These are phyloP conservation scores for Mizuhopecten yessoensis DNA, from an alignment of 1,140 invertebrate species.

Conservation along the genomic window DNA sequence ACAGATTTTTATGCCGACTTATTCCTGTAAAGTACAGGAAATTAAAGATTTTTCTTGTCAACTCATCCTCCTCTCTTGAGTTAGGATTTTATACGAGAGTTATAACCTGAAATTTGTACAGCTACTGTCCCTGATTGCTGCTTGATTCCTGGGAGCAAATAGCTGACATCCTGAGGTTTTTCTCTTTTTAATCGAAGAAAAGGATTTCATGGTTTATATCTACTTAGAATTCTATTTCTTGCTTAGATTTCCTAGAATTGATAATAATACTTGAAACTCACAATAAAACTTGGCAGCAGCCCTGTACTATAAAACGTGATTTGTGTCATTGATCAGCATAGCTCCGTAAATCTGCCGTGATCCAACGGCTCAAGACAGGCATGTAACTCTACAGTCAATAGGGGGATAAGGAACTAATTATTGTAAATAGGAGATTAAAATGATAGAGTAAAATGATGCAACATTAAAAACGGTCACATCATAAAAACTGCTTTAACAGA, in stretches of 20 bases:
- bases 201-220: background rate
- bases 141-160: background rate
- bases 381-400: background rate
- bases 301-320: background rate
- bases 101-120: background rate
- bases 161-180: background rate
- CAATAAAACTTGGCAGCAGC: background rate
- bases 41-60: conserved; percentile 1
- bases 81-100: background rate
- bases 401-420: background rate
- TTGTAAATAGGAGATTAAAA: too few relatives aligned
- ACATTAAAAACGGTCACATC: too few relatives aligned
- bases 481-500: too few relatives aligned
- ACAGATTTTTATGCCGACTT: background rate
- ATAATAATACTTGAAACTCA: background rate
- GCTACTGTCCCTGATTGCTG: background rate
- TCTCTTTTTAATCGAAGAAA: conserved; percentile 1
- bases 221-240: background rate
- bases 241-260: background rate
- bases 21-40: background rate
- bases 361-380: background rate
- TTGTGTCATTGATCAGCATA: conserved; percentile 20
- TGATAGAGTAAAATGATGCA: too few relatives aligned
- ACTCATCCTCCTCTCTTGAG: background rate
- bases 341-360: background rate